Base-by-base conservation (phyloP, 1,140 invertebrate species). In the Rhyacophila brunnea region DNA sequence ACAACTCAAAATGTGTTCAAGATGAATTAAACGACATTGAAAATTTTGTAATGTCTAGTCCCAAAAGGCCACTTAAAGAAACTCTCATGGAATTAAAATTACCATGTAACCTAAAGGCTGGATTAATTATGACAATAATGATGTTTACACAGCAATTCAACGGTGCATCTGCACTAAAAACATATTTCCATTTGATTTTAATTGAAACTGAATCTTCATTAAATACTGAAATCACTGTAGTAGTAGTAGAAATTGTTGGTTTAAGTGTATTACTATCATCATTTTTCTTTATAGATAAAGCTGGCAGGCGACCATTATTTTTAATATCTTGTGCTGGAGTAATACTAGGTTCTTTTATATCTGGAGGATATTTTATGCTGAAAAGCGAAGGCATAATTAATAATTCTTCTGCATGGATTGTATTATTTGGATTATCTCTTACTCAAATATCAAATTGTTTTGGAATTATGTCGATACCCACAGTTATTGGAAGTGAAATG, bases 1-100 rank as follows among this genome's bases (percentile, higher is more conserved):
- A 35, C 10, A 20, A 52, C 14, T 9, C 19, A 1, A 13, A 15
- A 23, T 6, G n/a, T 20, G 50, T 52, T 2, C 11, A 14, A 19
- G 68, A 77, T 11, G 71, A 74, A 5, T 66, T 78, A n/a, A 23
- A 44, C 15, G 58, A 64, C 17, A 52, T 47, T n/a, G 11, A n/a
- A 32, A n/a, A 34, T 1, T 54, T 18, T 45, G 17, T 32, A 9
- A 38, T 18, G 7, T 20, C 43, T 6, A 58, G 53, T 10, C 51
- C 49, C 1, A 52, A 64, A 48, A 64, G 60, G 58, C 54, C 53
- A 6, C 50, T 61, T 32, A 45, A 45, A n/a, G 59, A 47, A 15
- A 23, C 36, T 5, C 4, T 47, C 1, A 57, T 50, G 20, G 47
- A 57, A 14, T 6, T 54, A 13, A 55, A 36, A n/a, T 15, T 28